Conservation (phyloP, 1,140 invertebrate genomes). For the Euwallacea fornicatus region DNA sequence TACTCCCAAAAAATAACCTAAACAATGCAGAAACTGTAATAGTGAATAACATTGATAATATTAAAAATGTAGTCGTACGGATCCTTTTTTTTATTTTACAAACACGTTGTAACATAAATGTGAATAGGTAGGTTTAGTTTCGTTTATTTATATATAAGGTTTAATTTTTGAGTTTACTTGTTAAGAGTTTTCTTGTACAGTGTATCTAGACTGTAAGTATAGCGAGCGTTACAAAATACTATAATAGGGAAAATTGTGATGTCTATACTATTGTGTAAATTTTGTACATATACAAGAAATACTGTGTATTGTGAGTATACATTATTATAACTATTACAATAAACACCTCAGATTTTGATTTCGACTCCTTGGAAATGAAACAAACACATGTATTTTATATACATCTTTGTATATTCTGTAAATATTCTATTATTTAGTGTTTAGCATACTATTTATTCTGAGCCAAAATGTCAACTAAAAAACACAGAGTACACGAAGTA, state of each 20-base stretch:
- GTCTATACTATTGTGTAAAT: constrained; percentile 57
- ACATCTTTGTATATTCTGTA: not conserved
- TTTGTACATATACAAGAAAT: constrained; percentile 55
- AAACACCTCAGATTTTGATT: constrained; percentile 37
- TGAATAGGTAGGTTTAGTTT: constrained; percentile 52
- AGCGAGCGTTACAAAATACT: constrained; percentile 53
- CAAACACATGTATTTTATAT: not conserved
- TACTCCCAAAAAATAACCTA: not conserved
- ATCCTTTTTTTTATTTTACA: constrained; percentile 51
- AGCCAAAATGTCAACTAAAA: not conserved
- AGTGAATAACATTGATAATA: constrained; percentile 37
- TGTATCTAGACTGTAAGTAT: constrained; percentile 53
- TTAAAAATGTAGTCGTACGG: constrained; percentile 47
- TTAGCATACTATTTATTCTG: not conserved
- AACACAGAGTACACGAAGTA: not conserved
- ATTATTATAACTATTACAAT: constrained; percentile 56
- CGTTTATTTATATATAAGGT: constrained; percentile 47
- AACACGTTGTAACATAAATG: constrained; percentile 51
- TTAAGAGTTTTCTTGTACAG: constrained; percentile 53
- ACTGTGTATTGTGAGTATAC: constrained; percentile 56
- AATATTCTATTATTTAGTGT: not conserved
- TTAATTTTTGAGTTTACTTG: constrained; percentile 47
- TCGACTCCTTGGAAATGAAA: not conserved
- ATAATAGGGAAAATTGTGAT: constrained; percentile 56
- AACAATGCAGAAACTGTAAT: constrained; percentile 23